Conservation (phyloP, 2,888 invertebrate genomes). For the Ormyrus nitidulus region DNA sequence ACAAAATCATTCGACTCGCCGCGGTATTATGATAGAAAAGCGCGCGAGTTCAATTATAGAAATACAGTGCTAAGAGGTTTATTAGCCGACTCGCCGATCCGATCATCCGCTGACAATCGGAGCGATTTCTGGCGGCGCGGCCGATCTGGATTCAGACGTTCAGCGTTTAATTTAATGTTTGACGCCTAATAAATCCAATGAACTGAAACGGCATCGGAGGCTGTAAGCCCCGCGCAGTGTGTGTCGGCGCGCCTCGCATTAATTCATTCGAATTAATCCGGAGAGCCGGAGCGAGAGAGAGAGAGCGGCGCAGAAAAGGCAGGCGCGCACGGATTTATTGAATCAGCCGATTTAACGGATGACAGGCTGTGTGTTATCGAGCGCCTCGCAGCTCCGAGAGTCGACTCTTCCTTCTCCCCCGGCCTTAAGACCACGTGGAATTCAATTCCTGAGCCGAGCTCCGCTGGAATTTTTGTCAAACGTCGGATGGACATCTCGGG, state of each 20-base stretch:
- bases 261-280: conserved; percentile 74
- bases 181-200: conserved; percentile 54
- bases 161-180: conserved; percentile 49
- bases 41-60: not conserved
- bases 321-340: conserved; percentile 72
- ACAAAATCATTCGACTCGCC: not conserved
- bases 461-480: conserved; percentile 14
- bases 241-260: conserved; percentile 68
- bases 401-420: conserved; percentile 28
- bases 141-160: conserved; percentile 9
- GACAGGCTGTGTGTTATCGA: conserved; percentile 59
- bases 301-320: not conserved
- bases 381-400: not conserved
- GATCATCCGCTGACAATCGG: conserved; percentile 1
- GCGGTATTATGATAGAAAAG: not conserved
- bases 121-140: not conserved
- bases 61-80: not conserved
- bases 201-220: conserved; percentile 50
- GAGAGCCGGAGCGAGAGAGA: conserved; percentile 59
- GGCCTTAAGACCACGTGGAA: conserved; percentile 40
- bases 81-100: conserved; percentile 1
- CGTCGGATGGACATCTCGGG: not conserved
- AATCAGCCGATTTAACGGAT: conserved; percentile 73
- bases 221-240: conserved; percentile 62
- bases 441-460: conserved; percentile 24